Base-by-base conservation (phyloP, 1,140 invertebrate species). In the Hetaerina americana region DNA sequence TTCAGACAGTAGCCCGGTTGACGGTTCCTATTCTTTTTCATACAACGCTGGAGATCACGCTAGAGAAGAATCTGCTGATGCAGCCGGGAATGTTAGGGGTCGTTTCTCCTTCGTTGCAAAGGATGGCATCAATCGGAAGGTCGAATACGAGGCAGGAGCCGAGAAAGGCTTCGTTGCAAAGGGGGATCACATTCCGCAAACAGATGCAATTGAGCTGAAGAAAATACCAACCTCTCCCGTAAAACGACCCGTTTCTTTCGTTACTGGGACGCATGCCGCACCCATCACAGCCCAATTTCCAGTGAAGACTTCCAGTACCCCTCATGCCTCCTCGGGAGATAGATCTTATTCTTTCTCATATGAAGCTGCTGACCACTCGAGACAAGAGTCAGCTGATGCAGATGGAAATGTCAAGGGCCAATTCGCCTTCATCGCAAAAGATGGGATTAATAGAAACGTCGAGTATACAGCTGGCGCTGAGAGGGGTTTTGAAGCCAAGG, bases 301-400 rank as follows among this genome's bases (percentile, higher is more conserved):
- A n/a, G n/a, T n/a, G n/a, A 5, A 26, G 24, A 28, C 40, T 24
- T 22, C 69, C 27, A 27, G 26, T 1, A 68, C 12, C 15, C 2
- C 24, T 3, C 10, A 25, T 68, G 24, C 3, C n/a, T 1, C 22
- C 2, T 1, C n/a, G 22, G 73, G 71, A 24, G 76, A 77, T 70
- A 74, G 72, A 22, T 75, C 77, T 1, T 79, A 78, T 70, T 72
- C 71, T 40, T 79, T 77, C 70, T 71, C 72, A 6, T 79, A 76
- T 68, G 70, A 75, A 68, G 75, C 76, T 25, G 75, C 73, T 25
- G 75, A 75, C 18, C 73, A 76, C 40, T 71, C 74, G 18, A 70
- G 76, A n/a, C 26, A 75, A 26, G 78, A 78, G 74, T 26, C 29
- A 6, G 71, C 76, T 15, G 78, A 79, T 71, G 72, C 73, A 0